These are phyloP conservation scores for Zoanthus sociatus DNA, from an alignment of 92 coral and sea anemone genomes.

Conservation along the genomic window DNA sequence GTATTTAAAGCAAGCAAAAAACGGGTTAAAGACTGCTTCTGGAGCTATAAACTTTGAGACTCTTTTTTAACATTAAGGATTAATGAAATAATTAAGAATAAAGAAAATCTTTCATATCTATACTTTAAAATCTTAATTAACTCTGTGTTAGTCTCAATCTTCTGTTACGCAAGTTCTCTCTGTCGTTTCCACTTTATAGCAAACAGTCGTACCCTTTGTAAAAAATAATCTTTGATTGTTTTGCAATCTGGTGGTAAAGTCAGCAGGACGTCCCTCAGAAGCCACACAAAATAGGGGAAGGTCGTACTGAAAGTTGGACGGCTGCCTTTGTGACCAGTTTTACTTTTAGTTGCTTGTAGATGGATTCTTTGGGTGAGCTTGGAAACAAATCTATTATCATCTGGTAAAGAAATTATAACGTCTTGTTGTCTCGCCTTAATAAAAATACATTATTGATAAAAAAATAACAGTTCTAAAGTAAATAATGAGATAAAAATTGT, in stretches of 20 bases:
- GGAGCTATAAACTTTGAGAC: too few relatives aligned
- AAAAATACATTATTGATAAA: too few relatives aligned
- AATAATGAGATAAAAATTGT: too few relatives aligned
- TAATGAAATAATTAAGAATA: too few relatives aligned
- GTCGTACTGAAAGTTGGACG: constrained; percentile 30
- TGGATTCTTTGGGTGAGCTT: constrained; percentile 25
- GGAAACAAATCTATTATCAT: constrained; percentile 21
- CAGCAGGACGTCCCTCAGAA: constrained; percentile 75
- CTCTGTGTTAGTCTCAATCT: too few relatives aligned
- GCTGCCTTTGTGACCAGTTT: not conserved
- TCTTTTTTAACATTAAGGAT: too few relatives aligned
- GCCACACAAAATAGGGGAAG: constrained; percentile 80
- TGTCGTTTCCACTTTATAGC: not conserved
- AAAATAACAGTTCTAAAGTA: too few relatives aligned
- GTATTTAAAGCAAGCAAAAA: too few relatives aligned
- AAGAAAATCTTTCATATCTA: too few relatives aligned
- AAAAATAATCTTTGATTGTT: constrained; percentile 56
- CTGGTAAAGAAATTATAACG: not conserved
- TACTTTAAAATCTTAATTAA: not conserved
- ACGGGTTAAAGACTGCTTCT: too few relatives aligned
- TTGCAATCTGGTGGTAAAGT: constrained; percentile 56
- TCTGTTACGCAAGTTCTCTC: too few relatives aligned
- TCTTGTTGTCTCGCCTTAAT: too few relatives aligned
- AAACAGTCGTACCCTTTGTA: constrained; percentile 41
- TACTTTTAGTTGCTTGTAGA: not conserved